Evolutionary conservation across 2,113 vertebrate genomes (phyloP).

Genomic region (Oncorhynchus kisutch): DNA sequence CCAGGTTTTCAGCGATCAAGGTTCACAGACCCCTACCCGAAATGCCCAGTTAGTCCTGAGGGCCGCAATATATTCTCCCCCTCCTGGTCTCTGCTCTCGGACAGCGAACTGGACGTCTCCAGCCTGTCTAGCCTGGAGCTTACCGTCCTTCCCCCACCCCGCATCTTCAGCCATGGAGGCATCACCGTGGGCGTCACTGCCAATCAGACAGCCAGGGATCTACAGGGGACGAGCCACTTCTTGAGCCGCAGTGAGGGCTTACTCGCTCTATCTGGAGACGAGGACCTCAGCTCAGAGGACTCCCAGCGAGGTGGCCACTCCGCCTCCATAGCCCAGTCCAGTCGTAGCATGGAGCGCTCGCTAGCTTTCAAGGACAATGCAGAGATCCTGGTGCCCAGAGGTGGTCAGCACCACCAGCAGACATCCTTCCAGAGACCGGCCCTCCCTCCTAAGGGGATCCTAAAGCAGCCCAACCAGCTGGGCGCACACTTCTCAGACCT

Average conservation of each 20-base stretch:
- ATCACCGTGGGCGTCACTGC: conserved; percentile 1
- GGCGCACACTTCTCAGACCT: conserved; percentile 52
- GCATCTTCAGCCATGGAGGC: conserved; percentile 38
- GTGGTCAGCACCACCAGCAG: conserved; percentile 29
- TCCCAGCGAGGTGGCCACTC: conserved; percentile 37
- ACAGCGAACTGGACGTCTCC: conserved; percentile 73
- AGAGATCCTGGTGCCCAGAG: conserved; percentile 67
- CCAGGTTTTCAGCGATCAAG: conserved; percentile 46
- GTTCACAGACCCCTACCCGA: not conserved
- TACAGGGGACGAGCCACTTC: conserved; percentile 40
- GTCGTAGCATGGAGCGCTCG: conserved; percentile 44
- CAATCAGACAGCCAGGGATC: conserved; percentile 14
- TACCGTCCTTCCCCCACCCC: conserved; percentile 34
- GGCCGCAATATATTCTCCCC: conserved; percentile 55
- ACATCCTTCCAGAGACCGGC: conserved; percentile 16
- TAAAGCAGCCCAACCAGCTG: conserved; percentile 71
- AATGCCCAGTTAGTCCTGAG: conserved; percentile 38
- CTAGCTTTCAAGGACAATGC: conserved; percentile 75
- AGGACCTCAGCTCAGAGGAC: conserved; percentile 20
- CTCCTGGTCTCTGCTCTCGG: conserved; percentile 64
- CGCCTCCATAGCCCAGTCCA: conserved; percentile 59
- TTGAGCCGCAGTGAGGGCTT: conserved; percentile 67
- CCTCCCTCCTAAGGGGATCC: conserved; percentile 76
- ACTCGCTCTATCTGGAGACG: conserved; percentile 50
- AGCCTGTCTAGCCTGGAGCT: conserved; percentile 71